A percentile compares a stretch with the other conserved stretches of the same genome.
Conservation (phyloP, 1,140 invertebrate genomes). For the Dendroctonus valens region DNA sequence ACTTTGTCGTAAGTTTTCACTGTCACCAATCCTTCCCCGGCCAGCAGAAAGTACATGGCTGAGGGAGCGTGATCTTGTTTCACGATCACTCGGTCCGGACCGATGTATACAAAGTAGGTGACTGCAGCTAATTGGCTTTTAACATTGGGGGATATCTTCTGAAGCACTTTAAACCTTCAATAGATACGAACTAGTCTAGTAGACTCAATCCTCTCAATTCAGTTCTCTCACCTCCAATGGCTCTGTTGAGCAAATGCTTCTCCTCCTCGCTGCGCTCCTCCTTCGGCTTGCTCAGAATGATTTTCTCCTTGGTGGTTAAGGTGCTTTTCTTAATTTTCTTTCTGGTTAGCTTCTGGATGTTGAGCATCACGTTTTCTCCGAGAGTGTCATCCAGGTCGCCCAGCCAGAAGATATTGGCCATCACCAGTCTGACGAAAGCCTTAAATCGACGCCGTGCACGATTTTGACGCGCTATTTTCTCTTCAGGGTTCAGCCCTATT, state of each 20-base stretch:
- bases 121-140: constrained; percentile 55
- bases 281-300: constrained; percentile 52
- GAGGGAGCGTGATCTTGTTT: constrained; percentile 56
- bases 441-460: constrained; percentile 57
- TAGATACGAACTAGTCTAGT: neutral
- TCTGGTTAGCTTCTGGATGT: constrained; percentile 54
- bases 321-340: constrained; percentile 55
- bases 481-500: constrained; percentile 35
- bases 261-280: constrained; percentile 55
- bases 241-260: constrained; percentile 54
- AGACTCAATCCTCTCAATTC: neutral
- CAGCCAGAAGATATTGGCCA: constrained; percentile 59
- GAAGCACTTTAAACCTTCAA: constrained; percentile 53
- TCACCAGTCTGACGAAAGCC: constrained; percentile 55
- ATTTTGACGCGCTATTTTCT: constrained; percentile 45
- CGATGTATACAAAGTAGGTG: constrained; percentile 58
- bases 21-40: constrained; percentile 56
- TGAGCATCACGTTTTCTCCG: constrained; percentile 55
- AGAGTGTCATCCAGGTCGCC: constrained; percentile 52
- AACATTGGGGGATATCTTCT: constrained; percentile 58
- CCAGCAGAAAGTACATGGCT: constrained; percentile 59
- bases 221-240: constrained; percentile 51
- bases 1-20: constrained; percentile 54
- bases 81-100: constrained; percentile 56
- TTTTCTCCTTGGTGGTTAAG: constrained; percentile 44